phyloP scores from a whole-genome alignment of 37 sponge, comb jelly and placozoan species.

The Bolinopsis microptera region DNA sequence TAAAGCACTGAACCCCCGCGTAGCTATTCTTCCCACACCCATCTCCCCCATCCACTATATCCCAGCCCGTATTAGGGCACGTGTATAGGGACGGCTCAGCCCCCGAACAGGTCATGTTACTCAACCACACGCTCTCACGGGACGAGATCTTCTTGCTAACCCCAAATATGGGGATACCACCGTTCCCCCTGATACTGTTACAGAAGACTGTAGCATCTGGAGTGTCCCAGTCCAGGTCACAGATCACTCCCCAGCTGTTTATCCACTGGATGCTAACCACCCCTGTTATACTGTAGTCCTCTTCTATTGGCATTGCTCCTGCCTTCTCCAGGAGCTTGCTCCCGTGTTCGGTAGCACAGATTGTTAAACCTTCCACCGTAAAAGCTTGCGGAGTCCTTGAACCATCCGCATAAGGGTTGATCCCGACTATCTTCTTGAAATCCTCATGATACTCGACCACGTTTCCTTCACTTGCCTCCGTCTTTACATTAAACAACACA shows the following conservation, averaged over 20 bases:
- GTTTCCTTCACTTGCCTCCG: not conserved
- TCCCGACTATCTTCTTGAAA: not conserved
- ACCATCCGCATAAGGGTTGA: not conserved
- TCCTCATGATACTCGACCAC: not conserved
- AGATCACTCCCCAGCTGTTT: not conserved
- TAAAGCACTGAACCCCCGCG: conserved; percentile 21
- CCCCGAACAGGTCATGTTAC: not conserved
- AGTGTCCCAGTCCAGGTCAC: not conserved
- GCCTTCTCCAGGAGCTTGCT: not conserved
- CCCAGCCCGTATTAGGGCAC: not conserved
- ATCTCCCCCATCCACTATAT: not conserved
- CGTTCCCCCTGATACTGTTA: not conserved
- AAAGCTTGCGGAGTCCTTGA: not conserved
- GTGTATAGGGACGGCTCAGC: not conserved
- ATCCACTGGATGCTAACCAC: conserved; percentile 9
- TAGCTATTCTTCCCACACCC: not conserved
- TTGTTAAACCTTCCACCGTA: not conserved
- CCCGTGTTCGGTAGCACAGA: not conserved
- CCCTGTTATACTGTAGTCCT: not conserved
- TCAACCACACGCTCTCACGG: not conserved
- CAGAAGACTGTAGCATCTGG: not conserved
- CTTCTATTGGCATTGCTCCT: not conserved
- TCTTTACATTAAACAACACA: not conserved
- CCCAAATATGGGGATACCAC: not conserved
- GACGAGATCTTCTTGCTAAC: not conserved